Evolutionary conservation across 2,797 vertebrate genomes (phyloP).

Genomic region (Cheirogaleus major): DNA sequence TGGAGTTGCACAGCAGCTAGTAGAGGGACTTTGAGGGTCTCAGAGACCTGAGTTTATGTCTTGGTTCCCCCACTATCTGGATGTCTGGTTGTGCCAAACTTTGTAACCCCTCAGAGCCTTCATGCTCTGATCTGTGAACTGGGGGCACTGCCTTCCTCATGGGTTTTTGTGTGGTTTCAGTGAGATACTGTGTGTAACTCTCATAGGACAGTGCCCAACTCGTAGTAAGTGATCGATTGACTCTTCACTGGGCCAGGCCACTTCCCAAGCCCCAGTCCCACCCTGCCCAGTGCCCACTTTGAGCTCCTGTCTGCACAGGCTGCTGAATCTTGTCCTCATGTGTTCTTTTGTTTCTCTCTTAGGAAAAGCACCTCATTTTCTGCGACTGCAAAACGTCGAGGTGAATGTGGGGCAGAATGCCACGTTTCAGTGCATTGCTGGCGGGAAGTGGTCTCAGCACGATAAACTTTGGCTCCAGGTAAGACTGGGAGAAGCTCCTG

Average conservation of each 20-base stretch:
- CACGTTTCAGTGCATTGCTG: constrained; percentile 96
- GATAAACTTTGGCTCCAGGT: constrained; percentile 95
- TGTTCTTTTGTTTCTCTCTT: constrained; percentile 74
- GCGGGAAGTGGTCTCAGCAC: constrained; percentile 97
- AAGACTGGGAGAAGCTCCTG: not conserved
- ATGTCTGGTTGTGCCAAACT: not conserved
- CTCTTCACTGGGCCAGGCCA: not conserved
- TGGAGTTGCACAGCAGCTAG: not conserved
- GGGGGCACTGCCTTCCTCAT: too few species aligned
- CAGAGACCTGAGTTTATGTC: not conserved
- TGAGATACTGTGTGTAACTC: fast-evolving
- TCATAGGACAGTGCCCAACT: not conserved
- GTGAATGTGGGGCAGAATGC: constrained; percentile 98
- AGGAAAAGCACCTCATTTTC: constrained; percentile 98
- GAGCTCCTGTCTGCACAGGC: fast-evolving
- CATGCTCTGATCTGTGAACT: not conserved
- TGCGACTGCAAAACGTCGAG: constrained; percentile 97
- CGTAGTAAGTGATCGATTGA: fast-evolving
- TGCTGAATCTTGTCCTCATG: not conserved
- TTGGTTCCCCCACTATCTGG: not conserved
- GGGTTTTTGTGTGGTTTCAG: not conserved
- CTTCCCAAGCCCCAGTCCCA: not conserved
- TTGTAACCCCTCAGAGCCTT: not conserved
- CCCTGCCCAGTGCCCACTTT: fast-evolving
- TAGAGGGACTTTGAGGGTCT: not conserved